Evolutionary conservation across 2,888 invertebrate species (phyloP).

Genomic region (Melikaiella ostensackeni): DNA sequence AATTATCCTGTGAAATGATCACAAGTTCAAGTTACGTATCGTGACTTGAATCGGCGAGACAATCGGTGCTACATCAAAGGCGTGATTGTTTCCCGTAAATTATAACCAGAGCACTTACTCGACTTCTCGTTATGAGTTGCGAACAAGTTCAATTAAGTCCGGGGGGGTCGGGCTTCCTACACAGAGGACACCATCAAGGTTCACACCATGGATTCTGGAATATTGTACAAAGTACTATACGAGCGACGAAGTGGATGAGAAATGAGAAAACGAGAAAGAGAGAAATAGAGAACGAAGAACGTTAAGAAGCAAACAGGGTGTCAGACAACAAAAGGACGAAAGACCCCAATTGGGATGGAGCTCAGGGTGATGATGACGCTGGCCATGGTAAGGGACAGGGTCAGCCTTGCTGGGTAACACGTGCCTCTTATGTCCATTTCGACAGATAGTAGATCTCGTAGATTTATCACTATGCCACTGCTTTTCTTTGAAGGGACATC

Average conservation of each 20-base stretch:
- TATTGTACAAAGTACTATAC: constrained; percentile 40
- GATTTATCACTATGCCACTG: constrained; percentile 66
- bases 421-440: constrained; percentile 74
- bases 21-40: constrained; percentile 23
- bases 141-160: constrained; percentile 77
- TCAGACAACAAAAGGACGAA: constrained; percentile 40
- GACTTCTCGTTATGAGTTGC: constrained; percentile 77
- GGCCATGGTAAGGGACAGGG: constrained; percentile 58
- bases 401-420: constrained; percentile 70
- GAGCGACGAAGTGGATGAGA: neutral
- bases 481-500: neutral
- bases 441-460: constrained; percentile 66
- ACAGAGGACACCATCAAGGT: constrained; percentile 51
- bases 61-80: constrained; percentile 73
- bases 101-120: constrained; percentile 75
- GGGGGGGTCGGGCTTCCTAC: constrained; percentile 67
- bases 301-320: constrained; percentile 44
- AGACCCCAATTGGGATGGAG: constrained; percentile 40
- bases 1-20: constrained; percentile 36
- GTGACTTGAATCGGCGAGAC: constrained; percentile 34
- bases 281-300: constrained; percentile 50
- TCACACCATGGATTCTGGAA: constrained; percentile 38
- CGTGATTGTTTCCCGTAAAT: constrained; percentile 76
- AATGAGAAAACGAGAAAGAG: constrained; percentile 2
- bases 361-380: constrained; percentile 47